phyloP scores from a whole-genome alignment of 2,888 invertebrate species.

The Pheosia tremula region DNA sequence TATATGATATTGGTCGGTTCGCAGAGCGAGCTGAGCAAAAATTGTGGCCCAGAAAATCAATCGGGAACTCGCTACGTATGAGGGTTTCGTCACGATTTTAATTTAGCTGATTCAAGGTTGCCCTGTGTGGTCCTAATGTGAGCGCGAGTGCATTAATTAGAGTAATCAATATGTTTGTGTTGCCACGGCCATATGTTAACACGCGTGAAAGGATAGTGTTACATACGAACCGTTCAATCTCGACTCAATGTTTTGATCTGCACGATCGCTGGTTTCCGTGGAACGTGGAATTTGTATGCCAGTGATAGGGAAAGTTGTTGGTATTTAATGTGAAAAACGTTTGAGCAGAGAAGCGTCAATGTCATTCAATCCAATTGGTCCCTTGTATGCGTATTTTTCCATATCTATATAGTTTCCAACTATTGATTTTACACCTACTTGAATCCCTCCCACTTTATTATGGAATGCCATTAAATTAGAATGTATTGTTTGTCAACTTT shows the following conservation, averaged over 20 bases:
- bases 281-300: slow-evolving; percentile 41
- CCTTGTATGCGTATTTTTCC: slow-evolving; percentile 14
- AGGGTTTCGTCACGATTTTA: slow-evolving; percentile 62
- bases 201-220: slow-evolving; percentile 68
- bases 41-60: slow-evolving; percentile 62
- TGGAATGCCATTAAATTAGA: slow-evolving; percentile 5
- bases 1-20: slow-evolving; percentile 24
- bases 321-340: slow-evolving; percentile 18
- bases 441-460: slow-evolving; percentile 18
- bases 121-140: slow-evolving; percentile 51
- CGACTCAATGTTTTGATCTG: slow-evolving; percentile 48
- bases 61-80: slow-evolving; percentile 60
- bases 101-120: slow-evolving; percentile 67
- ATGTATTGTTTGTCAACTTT: slow-evolving; percentile 3
- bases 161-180: slow-evolving; percentile 60
- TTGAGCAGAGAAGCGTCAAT: slow-evolving; percentile 20
- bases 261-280: slow-evolving; percentile 39
- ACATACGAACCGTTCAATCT: slow-evolving; percentile 63
- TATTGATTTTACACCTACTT: slow-evolving; percentile 39
- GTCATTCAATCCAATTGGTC: slow-evolving; percentile 11
- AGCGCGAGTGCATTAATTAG: slow-evolving; percentile 52
- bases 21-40: slow-evolving; percentile 37
- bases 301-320: slow-evolving; percentile 46
- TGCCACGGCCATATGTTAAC: slow-evolving; percentile 74
- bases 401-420: slow-evolving; percentile 14